phyloP scores from a whole-genome alignment of 64 coral and sea anemone species.

The Porites lutea region DNA sequence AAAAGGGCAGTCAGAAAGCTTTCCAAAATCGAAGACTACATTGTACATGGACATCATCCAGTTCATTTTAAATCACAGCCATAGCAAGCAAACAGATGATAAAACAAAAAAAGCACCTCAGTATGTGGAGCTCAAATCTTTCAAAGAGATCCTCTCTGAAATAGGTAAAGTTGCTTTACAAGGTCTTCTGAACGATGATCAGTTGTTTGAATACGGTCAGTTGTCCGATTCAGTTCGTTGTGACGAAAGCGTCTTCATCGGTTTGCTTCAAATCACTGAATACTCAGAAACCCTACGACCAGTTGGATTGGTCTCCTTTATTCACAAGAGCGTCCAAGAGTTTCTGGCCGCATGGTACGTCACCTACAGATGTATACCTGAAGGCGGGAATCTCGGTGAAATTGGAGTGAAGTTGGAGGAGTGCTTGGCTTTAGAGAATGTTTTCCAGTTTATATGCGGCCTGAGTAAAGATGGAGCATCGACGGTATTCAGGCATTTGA shows the following conservation, averaged over 20 bases:
- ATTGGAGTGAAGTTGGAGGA: background rate
- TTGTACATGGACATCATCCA: constrained; percentile 2
- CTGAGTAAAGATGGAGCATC: background rate
- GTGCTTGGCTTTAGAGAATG: background rate
- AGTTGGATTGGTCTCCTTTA: background rate
- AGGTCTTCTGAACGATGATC: background rate
- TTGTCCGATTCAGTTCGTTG: background rate
- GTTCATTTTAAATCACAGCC: background rate
- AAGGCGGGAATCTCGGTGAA: background rate
- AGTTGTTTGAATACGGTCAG: background rate
- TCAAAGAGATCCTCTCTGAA: background rate
- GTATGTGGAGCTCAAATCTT: background rate
- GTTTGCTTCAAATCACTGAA: background rate
- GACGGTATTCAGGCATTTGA: background rate
- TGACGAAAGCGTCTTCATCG: background rate
- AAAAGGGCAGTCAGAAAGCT: background rate
- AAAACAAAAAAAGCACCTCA: too few species aligned
- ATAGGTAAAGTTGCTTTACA: constrained; percentile 18
- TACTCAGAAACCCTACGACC: background rate
- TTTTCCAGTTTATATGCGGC: constrained; percentile 32
- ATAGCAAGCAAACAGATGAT: background rate
- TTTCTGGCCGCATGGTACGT: constrained; percentile 19
- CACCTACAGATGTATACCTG: constrained; percentile 3
- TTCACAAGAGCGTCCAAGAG: constrained; percentile 32
- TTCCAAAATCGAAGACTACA: background rate